A percentile compares a stretch with the other conserved stretches of the same genome.
Evolutionary conservation across 2,888 invertebrate genomes (phyloP).

Genomic region (Tricholauxania praeusta): DNA sequence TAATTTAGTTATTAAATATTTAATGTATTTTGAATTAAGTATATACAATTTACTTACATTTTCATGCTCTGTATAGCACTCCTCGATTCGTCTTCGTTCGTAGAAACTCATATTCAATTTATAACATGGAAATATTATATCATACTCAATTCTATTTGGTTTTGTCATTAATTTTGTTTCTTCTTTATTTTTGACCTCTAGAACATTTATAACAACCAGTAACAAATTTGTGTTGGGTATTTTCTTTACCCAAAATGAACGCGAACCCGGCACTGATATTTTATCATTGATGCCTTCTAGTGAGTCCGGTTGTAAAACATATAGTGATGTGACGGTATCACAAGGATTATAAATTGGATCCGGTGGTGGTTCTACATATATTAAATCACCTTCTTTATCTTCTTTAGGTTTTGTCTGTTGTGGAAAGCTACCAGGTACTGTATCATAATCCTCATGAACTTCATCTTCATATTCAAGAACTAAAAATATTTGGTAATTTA

Average conservation of each 20-base stretch:
- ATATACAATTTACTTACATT: constrained; percentile 69
- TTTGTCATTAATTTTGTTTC: constrained; percentile 68
- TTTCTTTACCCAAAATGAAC: constrained; percentile 78
- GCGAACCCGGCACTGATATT: constrained; percentile 68
- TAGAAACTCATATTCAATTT: constrained; percentile 79
- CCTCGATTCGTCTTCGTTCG: constrained; percentile 76
- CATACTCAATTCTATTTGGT: constrained; percentile 69
- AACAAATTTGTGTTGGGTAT: constrained; percentile 84
- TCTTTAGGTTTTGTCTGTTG: constrained; percentile 57
- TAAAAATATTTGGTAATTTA: constrained; percentile 40
- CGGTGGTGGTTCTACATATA: constrained; percentile 64
- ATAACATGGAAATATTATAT: constrained; percentile 77
- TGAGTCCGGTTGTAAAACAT: constrained; percentile 74
- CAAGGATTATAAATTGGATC: constrained; percentile 71
- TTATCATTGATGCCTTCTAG: constrained; percentile 68
- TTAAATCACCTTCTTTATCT: constrained; percentile 64
- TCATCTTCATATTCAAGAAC: constrained; percentile 68
- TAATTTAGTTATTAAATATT: no score
- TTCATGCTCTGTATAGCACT: constrained; percentile 82
- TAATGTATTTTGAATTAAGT: no score
- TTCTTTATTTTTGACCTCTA: constrained; percentile 66
- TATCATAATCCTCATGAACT: constrained; percentile 67
- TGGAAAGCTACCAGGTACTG: constrained; percentile 55
- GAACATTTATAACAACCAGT: constrained; percentile 77
- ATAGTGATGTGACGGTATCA: constrained; percentile 79